Evolutionary conservation across 2,797 vertebrate genomes (phyloP).

Genomic region (Macropus fuliginosus): DNA sequence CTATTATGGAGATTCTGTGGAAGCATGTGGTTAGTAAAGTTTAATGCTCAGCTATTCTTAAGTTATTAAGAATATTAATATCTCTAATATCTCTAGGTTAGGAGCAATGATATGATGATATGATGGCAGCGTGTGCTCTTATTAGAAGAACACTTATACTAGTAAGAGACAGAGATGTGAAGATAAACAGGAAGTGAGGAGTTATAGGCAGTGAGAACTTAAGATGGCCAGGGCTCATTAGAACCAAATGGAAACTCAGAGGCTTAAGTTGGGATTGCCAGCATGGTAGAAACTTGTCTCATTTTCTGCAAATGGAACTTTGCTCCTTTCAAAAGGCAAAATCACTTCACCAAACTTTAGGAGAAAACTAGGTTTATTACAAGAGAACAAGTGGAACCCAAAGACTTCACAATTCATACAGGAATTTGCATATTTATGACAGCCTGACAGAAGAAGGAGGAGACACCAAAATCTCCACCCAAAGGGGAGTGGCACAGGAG

Average conservation of each 20-base stretch:
- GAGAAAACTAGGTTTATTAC: too few relatives aligned
- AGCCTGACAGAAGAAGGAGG: neutral
- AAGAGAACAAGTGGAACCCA: too few relatives aligned
- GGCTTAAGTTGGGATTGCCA: neutral
- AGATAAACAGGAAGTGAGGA: conserved; percentile 16
- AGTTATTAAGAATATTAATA: conserved; percentile 1
- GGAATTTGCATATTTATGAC: neutral
- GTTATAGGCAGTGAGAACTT: conserved; percentile 19
- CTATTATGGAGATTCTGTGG: neutral
- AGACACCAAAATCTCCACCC: neutral
- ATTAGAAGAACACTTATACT: too few relatives aligned
- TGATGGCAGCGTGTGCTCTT: conserved; percentile 2
- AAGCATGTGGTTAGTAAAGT: conserved; percentile 40
- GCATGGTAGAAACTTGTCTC: conserved; percentile 41
- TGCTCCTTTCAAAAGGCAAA: too few relatives aligned
- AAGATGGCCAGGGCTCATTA: neutral
- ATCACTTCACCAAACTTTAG: too few relatives aligned
- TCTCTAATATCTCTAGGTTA: conserved; percentile 42
- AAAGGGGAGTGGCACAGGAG: neutral
- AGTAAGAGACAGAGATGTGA: too few relatives aligned
- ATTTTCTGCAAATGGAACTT: conserved; percentile 31
- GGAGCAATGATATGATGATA: conserved; percentile 3
- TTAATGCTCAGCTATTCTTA: conserved; percentile 48
- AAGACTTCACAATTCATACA: neutral
- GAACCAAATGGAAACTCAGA: neutral